Conservation (phyloP, 2,113 vertebrate species). For the Seriola rivoliana region DNA sequence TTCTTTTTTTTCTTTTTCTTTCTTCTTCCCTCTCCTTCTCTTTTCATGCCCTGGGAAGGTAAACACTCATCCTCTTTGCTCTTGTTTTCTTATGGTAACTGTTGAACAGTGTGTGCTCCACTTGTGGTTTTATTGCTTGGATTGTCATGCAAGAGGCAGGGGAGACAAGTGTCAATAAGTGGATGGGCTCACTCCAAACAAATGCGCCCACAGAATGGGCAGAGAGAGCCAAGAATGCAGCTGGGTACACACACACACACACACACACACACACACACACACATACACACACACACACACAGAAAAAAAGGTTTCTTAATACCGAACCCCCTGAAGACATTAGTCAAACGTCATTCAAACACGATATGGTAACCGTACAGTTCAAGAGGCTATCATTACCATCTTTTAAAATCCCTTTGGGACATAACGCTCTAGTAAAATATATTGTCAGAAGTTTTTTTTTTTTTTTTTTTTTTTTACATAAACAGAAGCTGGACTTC, state of each 20-base stretch:
- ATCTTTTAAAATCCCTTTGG: constrained; percentile 9
- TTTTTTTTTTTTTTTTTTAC: not conserved
- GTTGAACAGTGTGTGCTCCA: constrained; percentile 81
- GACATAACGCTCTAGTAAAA: not conserved
- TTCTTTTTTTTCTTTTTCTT: constrained; percentile 36
- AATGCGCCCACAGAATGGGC: constrained; percentile 70
- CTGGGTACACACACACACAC: constrained; percentile 78
- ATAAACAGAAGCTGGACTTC: not conserved
- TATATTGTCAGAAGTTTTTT: not conserved
- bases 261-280: constrained; percentile 19
- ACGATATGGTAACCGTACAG: constrained; percentile 4
- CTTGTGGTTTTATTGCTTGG: constrained; percentile 83
- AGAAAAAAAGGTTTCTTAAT: constrained; percentile 34
- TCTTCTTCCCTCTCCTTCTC: constrained; percentile 51
- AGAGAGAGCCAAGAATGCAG: constrained; percentile 77
- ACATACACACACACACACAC: constrained; percentile 24
- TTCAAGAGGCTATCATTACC: constrained; percentile 9
- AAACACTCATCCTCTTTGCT: constrained; percentile 82
- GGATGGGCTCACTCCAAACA: constrained; percentile 81
- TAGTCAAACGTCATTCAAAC: constrained; percentile 37
- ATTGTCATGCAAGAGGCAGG: constrained; percentile 82
- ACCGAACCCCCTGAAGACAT: constrained; percentile 34
- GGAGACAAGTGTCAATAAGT: constrained; percentile 85
- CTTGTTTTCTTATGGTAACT: constrained; percentile 81
- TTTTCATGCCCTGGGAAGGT: constrained; percentile 83